These are phyloP conservation scores for Falco concolor DNA, from an alignment of 2,797 vertebrate species.

Conservation along the genomic window DNA sequence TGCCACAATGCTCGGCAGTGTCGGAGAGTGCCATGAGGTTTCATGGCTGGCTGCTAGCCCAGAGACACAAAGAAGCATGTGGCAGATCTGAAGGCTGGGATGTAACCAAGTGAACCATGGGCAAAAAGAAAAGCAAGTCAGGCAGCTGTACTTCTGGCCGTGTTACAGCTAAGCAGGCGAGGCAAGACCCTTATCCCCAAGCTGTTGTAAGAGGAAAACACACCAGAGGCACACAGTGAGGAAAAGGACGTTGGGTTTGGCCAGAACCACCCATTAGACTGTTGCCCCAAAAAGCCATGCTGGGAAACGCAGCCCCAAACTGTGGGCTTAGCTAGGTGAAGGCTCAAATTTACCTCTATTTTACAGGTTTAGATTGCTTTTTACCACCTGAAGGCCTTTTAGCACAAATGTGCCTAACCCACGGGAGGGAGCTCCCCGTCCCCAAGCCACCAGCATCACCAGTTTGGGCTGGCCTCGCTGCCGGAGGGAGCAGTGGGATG, in stretches of 20 bases:
- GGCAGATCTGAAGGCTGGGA: neutral
- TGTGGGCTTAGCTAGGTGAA: neutral
- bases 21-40: rapidly evolving
- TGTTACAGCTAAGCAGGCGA: neutral
- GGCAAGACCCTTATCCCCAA: neutral
- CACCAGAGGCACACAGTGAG: neutral
- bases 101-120: neutral
- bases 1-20: rapidly evolving
- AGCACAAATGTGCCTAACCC: neutral
- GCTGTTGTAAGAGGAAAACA: neutral
- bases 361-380: neutral
- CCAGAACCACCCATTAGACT: neutral
- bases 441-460: neutral
- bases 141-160: neutral
- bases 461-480: neutral
- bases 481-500: neutral
- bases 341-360: neutral
- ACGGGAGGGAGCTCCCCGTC: neutral
- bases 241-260: neutral
- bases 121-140: neutral
- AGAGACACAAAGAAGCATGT: neutral
- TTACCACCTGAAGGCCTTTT: neutral
- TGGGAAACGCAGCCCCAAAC: neutral
- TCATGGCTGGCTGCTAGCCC: neutral
- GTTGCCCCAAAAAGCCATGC: neutral